Evolutionary conservation across 2,113 vertebrate genomes (phyloP).

Genomic region (Triplophysa siluroides): DNA sequence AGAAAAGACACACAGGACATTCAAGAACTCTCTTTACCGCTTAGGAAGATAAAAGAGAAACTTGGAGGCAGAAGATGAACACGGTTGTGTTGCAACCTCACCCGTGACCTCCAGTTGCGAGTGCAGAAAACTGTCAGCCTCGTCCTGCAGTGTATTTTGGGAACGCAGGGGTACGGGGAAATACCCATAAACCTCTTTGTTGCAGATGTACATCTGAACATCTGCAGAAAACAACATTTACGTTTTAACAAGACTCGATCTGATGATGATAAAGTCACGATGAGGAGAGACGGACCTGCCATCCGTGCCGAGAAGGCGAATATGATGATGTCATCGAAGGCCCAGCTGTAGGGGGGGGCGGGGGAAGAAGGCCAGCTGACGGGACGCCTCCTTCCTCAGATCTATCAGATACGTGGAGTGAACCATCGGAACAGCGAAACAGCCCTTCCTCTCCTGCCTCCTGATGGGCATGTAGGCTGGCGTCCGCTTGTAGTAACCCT

Average conservation of each 20-base stretch:
- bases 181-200: conserved; percentile 82
- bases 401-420: conserved; percentile 88
- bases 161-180: conserved; percentile 80
- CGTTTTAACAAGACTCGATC: not conserved
- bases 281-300: conserved; percentile 73
- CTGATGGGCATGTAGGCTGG: conserved; percentile 87
- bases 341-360: conserved; percentile 81
- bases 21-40: not conserved
- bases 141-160: conserved; percentile 80
- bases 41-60: not conserved
- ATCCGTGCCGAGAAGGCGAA: conserved; percentile 85
- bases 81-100: conserved; percentile 67
- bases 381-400: conserved; percentile 79
- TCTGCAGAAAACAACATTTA: conserved; percentile 61
- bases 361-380: conserved; percentile 80
- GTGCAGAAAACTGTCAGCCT: conserved; percentile 85
- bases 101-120: conserved; percentile 86
- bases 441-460: conserved; percentile 77
- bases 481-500: conserved; percentile 88
- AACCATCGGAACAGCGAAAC: conserved; percentile 88
- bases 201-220: conserved; percentile 88
- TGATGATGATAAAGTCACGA: too few species aligned
- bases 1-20: not conserved
- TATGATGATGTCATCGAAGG: conserved; percentile 89
- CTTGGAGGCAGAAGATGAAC: too few species aligned